phyloP scores from a whole-genome alignment of 2,113 vertebrate species.

The Rynchops niger region DNA sequence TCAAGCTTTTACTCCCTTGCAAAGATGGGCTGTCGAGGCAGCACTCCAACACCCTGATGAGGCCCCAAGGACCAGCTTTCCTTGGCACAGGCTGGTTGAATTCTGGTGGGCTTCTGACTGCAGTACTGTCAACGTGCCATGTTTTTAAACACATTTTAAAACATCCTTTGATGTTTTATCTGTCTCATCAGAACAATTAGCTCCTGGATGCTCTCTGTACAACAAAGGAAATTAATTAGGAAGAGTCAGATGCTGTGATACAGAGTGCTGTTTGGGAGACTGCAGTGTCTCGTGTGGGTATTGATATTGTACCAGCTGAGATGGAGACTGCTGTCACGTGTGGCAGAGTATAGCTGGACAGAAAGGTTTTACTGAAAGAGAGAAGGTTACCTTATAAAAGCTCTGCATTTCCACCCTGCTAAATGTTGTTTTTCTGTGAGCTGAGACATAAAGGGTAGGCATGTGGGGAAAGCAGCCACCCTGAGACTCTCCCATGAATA shows the following conservation, averaged over 20 bases:
- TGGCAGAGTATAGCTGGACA: background rate
- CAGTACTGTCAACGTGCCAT: background rate
- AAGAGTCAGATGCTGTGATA: conserved; percentile 45
- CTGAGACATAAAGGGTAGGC: background rate
- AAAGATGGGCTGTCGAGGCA: background rate
- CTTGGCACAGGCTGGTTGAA: background rate
- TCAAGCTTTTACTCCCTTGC: background rate
- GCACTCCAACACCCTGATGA: accelerated
- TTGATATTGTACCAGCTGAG: background rate
- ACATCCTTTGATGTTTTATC: conserved; percentile 23
- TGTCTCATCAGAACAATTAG: conserved; percentile 70
- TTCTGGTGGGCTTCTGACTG: background rate
- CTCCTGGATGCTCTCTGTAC: conserved; percentile 10
- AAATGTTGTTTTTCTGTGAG: background rate
- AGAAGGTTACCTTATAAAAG: background rate
- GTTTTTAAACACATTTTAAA: conserved; percentile 25
- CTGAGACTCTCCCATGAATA: background rate
- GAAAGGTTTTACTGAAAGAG: background rate
- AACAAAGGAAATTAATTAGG: conserved; percentile 69
- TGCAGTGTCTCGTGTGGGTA: background rate
- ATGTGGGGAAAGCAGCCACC: background rate
- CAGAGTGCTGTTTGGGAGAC: background rate
- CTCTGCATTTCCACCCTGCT: background rate
- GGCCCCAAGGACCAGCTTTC: background rate
- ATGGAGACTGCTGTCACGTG: background rate